Evolutionary conservation across 2,113 vertebrate genomes (phyloP), one percentile per base, ranked within the genome.

Genomic region (Accipiter cooperii): DNA sequence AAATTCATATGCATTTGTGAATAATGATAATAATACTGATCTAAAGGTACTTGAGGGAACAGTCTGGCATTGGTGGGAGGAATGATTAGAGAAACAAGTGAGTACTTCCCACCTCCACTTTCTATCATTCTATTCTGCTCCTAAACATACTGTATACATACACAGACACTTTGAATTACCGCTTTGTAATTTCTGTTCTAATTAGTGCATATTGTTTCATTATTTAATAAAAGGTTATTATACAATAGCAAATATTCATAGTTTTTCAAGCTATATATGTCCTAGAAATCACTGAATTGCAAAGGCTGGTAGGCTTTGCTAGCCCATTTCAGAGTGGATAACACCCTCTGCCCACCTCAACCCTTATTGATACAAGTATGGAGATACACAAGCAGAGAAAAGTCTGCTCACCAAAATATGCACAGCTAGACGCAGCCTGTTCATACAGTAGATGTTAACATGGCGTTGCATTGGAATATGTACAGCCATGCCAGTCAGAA

Each of bases 61-160:
- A 95, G 95, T 90, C 84, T 95, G 95, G 46, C 80, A 77, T 85
- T 81, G 63, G 91, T 96, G 64, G 91, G 89, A 93, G 94, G 84
- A 90, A 90, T 52, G 64, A 96, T 80, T 60, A 91, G 74, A 91
- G 84, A 95, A 94, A 91, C 81, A 96, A 95, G 74, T 81, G 58
- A 94, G 47, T 88, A 44, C 46, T 96, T 93, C 60, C 82, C 87
- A 94, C 79, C 80, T 90, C 60, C 60, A 70, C 17, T 64, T 85
- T 80, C 93, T 88, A 42, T 91, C 74, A 61, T 94, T 89, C 84
- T 80, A 90, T 81, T 87, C 57, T 70, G 47, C 33, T 68, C 13
- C 64, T 73, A 88, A 86, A 85, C 2, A 5, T 81, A 68, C 64
- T 60, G 26, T 70, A 81, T 68, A 78, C n/a, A 74, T 65, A 71